Evolutionary conservation across 2,888 invertebrate species (phyloP), one percentile per base, ranked within the genome.

Genomic region (Tetropium fuscum): DNA sequence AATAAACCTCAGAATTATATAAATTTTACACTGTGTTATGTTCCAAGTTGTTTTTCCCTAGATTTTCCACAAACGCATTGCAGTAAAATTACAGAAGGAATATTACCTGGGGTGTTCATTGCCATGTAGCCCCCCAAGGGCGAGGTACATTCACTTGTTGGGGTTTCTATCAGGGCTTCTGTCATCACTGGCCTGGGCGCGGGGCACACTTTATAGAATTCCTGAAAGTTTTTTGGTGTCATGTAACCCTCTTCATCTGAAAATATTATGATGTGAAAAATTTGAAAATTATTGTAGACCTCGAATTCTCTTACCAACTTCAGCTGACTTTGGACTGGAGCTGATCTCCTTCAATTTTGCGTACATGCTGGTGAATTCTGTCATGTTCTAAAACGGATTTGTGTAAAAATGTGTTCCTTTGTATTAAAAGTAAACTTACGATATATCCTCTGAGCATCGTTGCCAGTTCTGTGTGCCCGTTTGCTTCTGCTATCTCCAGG

Each of bases 321-420:
- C 64, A 22, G 58, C 48, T n/a, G 51, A 27, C 18, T 53, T 49
- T 36, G 55, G 41, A 53, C 64, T 85, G 27, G 68, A 47, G 30
- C 88, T 88, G 81, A 93, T 90, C 65, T 91, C 92, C 80, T 93
- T 93, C 73, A 94, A 85, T 79, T 93, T 93, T 73, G 92, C 90
- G 79, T 94, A 94, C 88, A 93, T 92, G 76, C 90, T 93, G 47
- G 92, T 90, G 76, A 94, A 90, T 80, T 93, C 93, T 79, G 92
- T 92, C 85, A 94, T 93, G 88, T 93, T 91, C 91, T 91, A 57
- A 30, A 45, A 55, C 3, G 30, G 16, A 53, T 22, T 8, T 27
- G 45, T 44, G 6, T 41, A 5, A 51, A 30, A 36, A 44, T 18
- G 7, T 48, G 19, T 40, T 61, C 44, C 32, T 15, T 44, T 13